Conservation (phyloP, 2,113 vertebrate species). For the Tragelaphus strepsiceros region DNA sequence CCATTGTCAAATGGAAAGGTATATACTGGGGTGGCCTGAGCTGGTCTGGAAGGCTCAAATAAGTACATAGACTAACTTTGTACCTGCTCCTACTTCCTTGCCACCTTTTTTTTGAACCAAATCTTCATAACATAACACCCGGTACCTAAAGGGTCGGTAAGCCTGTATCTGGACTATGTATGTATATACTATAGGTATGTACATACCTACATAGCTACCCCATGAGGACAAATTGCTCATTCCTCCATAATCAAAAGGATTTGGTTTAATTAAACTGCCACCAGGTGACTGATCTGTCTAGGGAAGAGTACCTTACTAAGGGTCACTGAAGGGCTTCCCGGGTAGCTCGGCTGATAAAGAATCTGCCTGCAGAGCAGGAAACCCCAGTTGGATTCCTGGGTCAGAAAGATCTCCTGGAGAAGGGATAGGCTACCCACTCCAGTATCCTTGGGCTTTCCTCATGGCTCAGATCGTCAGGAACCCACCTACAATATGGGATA, state of each 20-base stretch:
- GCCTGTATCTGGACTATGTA: neutral
- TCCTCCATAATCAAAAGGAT: neutral
- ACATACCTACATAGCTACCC: neutral
- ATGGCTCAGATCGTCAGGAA: neutral
- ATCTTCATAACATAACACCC: neutral
- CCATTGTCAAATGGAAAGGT: neutral
- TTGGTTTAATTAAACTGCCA: neutral
- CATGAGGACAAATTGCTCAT: neutral
- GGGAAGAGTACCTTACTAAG: neutral
- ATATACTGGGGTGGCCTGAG: neutral
- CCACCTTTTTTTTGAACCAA: neutral
- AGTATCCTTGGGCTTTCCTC: neutral
- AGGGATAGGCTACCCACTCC: neutral
- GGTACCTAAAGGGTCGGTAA: neutral
- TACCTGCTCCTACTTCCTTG: neutral
- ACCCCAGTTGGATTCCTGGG: neutral
- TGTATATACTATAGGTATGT: neutral
- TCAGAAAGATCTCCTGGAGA: neutral
- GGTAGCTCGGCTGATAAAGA: neutral
- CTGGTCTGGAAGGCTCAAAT: neutral
- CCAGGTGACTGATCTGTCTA: neutral
- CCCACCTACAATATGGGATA: neutral
- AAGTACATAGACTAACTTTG: neutral
- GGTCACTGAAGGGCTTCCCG: neutral
- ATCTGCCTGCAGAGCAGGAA: neutral